Evolutionary conservation across 2,888 invertebrate species (phyloP), one percentile per base, ranked within the genome.

Genomic region (Synanthedon andrenaeformis): DNA sequence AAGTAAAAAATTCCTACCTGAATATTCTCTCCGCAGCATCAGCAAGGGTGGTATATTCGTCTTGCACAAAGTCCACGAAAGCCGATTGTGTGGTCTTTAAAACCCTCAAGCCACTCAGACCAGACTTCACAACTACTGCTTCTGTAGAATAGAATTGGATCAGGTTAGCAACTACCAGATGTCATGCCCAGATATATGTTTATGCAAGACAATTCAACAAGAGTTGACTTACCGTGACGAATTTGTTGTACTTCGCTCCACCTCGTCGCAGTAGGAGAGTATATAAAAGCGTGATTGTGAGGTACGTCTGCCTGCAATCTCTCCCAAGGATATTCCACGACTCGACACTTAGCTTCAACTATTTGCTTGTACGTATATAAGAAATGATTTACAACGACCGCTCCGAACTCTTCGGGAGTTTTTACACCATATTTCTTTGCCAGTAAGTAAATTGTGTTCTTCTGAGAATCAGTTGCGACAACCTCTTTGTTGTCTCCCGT

Each of bases 51-150:
- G 94, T 90, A 74, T 91, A 95, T 64, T 93, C 94, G 67, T 94
- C 94, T 69, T 91, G 90, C 19, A 94, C 91, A 67, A 95, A 95
- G 74, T 94, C 93, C 3, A 90, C 91, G 69, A 95, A 95, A 0
- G 93, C 90, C 0, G 94, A 94, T 70, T 94, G 92, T 0, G 94
- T 94, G 0, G 94, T 94, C 76, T 95, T 95, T 58, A 95, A 76
- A 0, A 95, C 91, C 48, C 93, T 88, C 19, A 95, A 82, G 19
- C 90, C 91, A 62, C 90, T 91, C 53, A 94, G 76, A 8, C 94
- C 94, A 8, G 92, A 92, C 53, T 90, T 90, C 50, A 94, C 90
- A 54, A 82, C 79, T 8, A 92, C 86, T 54, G 86, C 85, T 66
- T 87, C 87, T 87, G 74, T 64, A 51, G 6, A 49, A 45, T 35